Evolutionary conservation across 2,888 invertebrate genomes (phyloP), one percentile per base, ranked within the genome.

Genomic region (Hirtodrosophila confusa): DNA sequence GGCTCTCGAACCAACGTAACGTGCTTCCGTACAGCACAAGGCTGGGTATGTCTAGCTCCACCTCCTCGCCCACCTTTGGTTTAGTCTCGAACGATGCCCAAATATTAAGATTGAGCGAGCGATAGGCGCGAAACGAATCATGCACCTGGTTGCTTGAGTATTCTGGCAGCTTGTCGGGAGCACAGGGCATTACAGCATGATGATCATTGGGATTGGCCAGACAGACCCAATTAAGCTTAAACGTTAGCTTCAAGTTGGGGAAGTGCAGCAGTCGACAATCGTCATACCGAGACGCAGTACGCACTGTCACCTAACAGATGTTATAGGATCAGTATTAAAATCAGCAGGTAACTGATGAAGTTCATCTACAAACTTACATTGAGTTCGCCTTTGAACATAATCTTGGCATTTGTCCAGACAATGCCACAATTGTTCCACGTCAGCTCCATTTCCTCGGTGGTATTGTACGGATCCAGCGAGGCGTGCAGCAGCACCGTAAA

Each of bases 211-310:
- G 95, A 92, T 99, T 97, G 0, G 97, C 98, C 47, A 96, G 93
- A 89, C 98, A 98, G 62, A 95, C 93, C 99, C 99, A 99, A 78
- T 95, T 95, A 76, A 99, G 92, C 89, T 96, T 96, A 10, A 97
- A 94, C 11, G 95, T 94, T 49, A 98, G 93, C 78, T 96, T 95
- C 41, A 99, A 93, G 87, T 96, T 96, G 0, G 99, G 99, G 78
- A 99, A 93, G 89, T 98, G 97, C 35, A 99, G 92, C 73, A 99
- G 93, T 51, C 97, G 95, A 89, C 98, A 98, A 92, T 99, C 99
- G 92, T 99, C 99, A 92, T 99, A 99, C 91, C 99, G 99, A 66
- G 99, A 99, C 0, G 99, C 99, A 0, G 99, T 99, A 61, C 98
- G 94, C 2, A 98, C 98, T 88, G 96, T 98, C 7, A 91, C 88